A percentile compares a stretch with the other conserved stretches of the same genome.
Conservation (phyloP, 2,888 invertebrate genomes). For the Plagiodera versicolora region DNA sequence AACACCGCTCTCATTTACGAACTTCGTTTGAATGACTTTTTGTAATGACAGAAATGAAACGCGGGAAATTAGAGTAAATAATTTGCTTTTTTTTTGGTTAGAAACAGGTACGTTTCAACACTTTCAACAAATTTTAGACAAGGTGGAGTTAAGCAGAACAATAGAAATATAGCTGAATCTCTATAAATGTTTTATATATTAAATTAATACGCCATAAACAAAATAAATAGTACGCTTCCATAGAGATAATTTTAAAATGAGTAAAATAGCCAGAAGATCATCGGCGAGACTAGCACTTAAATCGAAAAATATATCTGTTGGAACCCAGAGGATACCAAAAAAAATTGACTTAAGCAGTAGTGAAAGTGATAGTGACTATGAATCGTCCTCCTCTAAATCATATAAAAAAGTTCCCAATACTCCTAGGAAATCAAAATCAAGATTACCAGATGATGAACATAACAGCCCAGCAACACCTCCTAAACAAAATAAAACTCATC, state of each 20-base stretch:
- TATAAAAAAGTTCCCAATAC: neutral
- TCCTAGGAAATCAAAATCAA: slow-evolving; percentile 21
- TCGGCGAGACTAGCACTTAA: neutral
- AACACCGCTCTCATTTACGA: no score
- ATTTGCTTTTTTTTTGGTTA: no score
- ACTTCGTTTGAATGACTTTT: no score
- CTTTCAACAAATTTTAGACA: no score
- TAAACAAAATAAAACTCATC: slow-evolving; percentile 43
- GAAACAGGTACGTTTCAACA: no score
- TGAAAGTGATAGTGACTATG: slow-evolving; percentile 28
- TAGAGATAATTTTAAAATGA: no score
- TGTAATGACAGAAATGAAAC: no score
- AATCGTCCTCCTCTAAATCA: neutral
- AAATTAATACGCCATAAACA: no score
- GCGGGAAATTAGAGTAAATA: no score
- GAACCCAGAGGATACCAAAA: slow-evolving; percentile 12
- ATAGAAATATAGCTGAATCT: no score
- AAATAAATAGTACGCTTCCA: no score
- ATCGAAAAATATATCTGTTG: neutral
- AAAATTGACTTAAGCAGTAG: slow-evolving; percentile 16
- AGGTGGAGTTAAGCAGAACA: no score
- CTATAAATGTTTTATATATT: neutral
- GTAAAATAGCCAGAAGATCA: neutral
- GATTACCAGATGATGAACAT: slow-evolving; percentile 21
- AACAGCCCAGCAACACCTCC: slow-evolving; percentile 46